A percentile compares a stretch with the other conserved stretches of the same genome.
Conservation (phyloP, 2,797 vertebrate species). For the Poliocrania exsul region DNA sequence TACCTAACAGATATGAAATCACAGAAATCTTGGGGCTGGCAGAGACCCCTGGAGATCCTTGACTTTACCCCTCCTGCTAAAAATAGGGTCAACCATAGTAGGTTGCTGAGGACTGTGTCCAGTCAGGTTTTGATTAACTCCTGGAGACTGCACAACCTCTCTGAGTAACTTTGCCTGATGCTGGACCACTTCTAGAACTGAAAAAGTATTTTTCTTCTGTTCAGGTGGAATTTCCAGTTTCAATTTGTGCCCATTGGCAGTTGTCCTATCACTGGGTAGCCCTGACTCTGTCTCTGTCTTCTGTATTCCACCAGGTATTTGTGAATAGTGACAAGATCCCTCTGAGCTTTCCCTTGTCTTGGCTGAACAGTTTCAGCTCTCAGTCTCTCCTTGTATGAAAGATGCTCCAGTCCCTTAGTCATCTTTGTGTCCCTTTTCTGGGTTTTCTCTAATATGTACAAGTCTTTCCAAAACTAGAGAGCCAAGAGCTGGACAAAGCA, state of each 20-base stretch:
- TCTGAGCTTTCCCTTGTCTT: neutral
- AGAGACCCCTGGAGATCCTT: neutral
- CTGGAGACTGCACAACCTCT: neutral
- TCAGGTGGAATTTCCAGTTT: neutral
- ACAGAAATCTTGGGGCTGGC: neutral
- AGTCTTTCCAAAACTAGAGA: neutral
- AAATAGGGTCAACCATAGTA: neutral
- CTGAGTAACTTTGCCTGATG: neutral
- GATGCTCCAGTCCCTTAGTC: neutral
- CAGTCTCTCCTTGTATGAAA: neutral
- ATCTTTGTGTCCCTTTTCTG: neutral
- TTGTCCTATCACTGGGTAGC: neutral
- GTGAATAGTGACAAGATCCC: neutral
- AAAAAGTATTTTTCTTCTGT: neutral
- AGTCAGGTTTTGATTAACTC: neutral
- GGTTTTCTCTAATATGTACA: neutral
- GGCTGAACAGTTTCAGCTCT: neutral
- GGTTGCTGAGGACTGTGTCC: neutral
- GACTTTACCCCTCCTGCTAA: neutral
- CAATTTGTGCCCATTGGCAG: neutral
- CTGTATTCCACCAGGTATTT: neutral
- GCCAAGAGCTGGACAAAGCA: neutral
- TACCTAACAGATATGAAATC: neutral
- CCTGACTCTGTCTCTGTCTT: fast-evolving
- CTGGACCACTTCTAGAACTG: fast-evolving